Evolutionary conservation across 64 coral and sea anemone genomes (phyloP).

Genomic region (Astreopora myriophthalma): DNA sequence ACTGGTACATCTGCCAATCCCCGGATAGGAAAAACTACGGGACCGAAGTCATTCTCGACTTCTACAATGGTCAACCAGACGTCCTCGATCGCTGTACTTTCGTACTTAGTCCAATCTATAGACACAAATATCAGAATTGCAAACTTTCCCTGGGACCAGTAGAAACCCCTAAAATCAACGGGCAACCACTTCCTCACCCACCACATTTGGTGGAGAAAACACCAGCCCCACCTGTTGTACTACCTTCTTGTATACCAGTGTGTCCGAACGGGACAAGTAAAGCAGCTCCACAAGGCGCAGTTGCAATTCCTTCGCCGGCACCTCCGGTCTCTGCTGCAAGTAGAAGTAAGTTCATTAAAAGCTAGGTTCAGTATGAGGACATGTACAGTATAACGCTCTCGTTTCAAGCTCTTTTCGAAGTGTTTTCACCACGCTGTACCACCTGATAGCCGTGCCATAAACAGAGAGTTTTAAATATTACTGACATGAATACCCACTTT

Average conservation of each 20-base stretch:
- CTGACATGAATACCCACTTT: not conserved
- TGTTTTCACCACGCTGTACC: no score
- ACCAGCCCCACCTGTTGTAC: not conserved
- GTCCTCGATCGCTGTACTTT: conserved; percentile 23
- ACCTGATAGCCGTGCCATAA: no score
- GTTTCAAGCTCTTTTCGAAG: no score
- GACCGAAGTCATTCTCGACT: not conserved
- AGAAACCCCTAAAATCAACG: not conserved
- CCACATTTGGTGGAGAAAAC: not conserved
- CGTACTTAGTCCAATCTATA: not conserved
- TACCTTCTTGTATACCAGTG: not conserved
- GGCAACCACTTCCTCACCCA: conserved; percentile 5
- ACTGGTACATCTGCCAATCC: conserved; percentile 83
- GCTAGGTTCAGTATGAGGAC: not conserved
- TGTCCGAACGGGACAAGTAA: not conserved
- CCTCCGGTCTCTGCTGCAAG: not conserved
- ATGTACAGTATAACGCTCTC: no score
- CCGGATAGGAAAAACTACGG: not conserved
- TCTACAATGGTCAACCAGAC: conserved; percentile 12
- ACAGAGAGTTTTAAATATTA: no score
- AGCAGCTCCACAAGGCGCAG: not conserved
- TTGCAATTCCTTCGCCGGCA: not conserved
- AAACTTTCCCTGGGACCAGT: not conserved
- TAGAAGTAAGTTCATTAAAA: conserved; percentile 6
- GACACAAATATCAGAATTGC: not conserved